Evolutionary conservation across 1,140 invertebrate species (phyloP).

Genomic region (Agrypnia vestita): DNA sequence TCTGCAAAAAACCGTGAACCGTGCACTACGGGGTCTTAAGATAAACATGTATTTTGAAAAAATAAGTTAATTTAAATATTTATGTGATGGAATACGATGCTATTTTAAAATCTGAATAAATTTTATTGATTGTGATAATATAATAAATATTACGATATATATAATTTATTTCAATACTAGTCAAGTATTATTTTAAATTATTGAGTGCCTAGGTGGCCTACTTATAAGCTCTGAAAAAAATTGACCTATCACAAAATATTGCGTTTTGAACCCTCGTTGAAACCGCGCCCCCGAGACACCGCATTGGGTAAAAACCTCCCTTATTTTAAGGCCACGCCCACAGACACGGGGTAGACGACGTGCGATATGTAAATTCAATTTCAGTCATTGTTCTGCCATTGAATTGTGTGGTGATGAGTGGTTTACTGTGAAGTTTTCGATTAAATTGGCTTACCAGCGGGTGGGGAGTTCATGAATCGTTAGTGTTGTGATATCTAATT

Average conservation of each 20-base stretch:
- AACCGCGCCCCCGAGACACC: background rate
- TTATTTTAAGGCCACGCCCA: background rate
- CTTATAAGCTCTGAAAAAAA: background rate
- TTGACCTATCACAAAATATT: background rate
- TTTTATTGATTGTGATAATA: no score
- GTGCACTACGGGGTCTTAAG: no score
- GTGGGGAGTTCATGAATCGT: background rate
- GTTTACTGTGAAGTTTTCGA: background rate
- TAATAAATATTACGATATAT: no score
- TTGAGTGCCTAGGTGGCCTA: no score
- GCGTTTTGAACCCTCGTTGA: background rate
- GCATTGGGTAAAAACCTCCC: slow-evolving; percentile 11
- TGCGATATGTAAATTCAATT: slow-evolving; percentile 11
- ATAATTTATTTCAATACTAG: no score
- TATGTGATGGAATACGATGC: no score
- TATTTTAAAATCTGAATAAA: no score
- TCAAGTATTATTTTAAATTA: no score
- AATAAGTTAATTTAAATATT: no score
- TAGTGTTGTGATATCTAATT: background rate
- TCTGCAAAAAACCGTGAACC: no score
- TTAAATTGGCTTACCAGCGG: background rate
- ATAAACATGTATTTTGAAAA: no score
- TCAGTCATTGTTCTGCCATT: background rate
- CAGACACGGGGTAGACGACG: background rate
- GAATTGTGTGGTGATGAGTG: background rate